Percentiles rank a stretch among this genome's conserved stretches.
These are phyloP conservation scores for Drosophila tristis DNA, from an alignment of 1,140 invertebrate species.

Conservation along the genomic window DNA sequence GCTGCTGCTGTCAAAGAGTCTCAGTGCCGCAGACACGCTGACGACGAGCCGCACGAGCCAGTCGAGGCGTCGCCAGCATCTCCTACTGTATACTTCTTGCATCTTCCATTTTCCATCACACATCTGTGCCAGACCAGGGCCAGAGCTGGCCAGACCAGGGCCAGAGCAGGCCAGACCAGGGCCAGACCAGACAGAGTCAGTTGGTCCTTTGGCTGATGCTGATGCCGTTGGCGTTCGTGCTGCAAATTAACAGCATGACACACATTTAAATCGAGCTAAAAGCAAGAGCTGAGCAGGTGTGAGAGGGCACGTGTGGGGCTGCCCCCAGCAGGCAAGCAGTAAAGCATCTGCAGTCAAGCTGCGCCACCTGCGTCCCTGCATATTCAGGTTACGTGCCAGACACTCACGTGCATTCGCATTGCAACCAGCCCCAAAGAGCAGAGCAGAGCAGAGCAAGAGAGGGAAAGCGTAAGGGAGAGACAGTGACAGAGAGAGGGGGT, in stretches of 20 bases:
- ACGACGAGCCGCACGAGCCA: constrained; percentile 34
- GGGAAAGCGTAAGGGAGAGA: no score
- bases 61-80: constrained; percentile 47
- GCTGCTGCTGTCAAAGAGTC: constrained; percentile 10
- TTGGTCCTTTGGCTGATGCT: background rate
- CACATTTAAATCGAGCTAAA: constrained; percentile 69
- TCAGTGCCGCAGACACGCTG: constrained; percentile 57
- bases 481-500: background rate
- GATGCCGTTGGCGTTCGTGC: constrained; percentile 28
- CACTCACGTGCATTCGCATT: background rate
- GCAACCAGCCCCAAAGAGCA: background rate
- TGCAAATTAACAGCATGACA: constrained; percentile 79
- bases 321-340: no score
- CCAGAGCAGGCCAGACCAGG: background rate
- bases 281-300: background rate
- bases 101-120: background rate
- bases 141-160: background rate
- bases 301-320: no score
- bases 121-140: background rate
- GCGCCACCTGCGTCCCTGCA: constrained; percentile 27
- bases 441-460: background rate
- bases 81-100: background rate
- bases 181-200: background rate
- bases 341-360: background rate
- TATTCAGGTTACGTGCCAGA: constrained; percentile 66